Conservation (phyloP, 2,797 vertebrate genomes). For the Sebastolobus alascanus region DNA sequence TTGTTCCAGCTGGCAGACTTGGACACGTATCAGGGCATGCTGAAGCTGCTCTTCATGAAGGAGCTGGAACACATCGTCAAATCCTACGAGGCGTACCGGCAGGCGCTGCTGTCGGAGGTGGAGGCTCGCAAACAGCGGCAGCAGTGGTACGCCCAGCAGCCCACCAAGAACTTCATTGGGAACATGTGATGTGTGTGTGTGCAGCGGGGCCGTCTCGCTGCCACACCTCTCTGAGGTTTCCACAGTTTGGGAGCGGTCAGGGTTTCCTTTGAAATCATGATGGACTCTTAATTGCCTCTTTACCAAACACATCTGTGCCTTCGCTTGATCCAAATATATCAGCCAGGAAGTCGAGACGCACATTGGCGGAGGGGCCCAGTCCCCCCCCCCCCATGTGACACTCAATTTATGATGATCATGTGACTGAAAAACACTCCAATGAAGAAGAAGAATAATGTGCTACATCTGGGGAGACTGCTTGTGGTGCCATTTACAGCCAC, state of each 20-base stretch:
- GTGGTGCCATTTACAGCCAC: slow-evolving; percentile 41
- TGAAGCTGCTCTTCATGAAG: slow-evolving; percentile 99
- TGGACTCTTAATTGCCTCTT: slow-evolving; percentile 70
- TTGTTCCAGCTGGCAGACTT: slow-evolving; percentile 98
- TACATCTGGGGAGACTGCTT: slow-evolving; percentile 38
- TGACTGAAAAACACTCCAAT: slow-evolving; percentile 63
- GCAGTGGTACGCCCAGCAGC: slow-evolving; percentile 95
- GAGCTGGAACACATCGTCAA: slow-evolving; percentile 98
- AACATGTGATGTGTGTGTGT: slow-evolving; percentile 79
- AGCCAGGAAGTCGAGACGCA: slow-evolving; percentile 54
- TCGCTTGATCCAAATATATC: slow-evolving; percentile 83
- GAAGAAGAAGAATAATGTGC: slow-evolving; percentile 56
- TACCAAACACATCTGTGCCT: slow-evolving; percentile 84
- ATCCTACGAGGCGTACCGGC: slow-evolving; percentile 96
- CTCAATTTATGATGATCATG: slow-evolving; percentile 45
- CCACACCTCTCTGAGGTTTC: slow-evolving; percentile 70
- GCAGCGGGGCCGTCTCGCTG: slow-evolving; percentile 13
- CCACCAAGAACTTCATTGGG: slow-evolving; percentile 88
- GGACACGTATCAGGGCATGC: slow-evolving; percentile 99
- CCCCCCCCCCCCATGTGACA: not conserved
- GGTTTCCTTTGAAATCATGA: slow-evolving; percentile 61
- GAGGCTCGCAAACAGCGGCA: slow-evolving; percentile 95
- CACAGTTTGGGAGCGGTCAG: slow-evolving; percentile 63
- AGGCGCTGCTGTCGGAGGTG: slow-evolving; percentile 93
- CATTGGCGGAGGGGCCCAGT: slow-evolving; percentile 1